Conservation (phyloP, 1,140 invertebrate genomes). For the Ctenoplectra terminalis region DNA sequence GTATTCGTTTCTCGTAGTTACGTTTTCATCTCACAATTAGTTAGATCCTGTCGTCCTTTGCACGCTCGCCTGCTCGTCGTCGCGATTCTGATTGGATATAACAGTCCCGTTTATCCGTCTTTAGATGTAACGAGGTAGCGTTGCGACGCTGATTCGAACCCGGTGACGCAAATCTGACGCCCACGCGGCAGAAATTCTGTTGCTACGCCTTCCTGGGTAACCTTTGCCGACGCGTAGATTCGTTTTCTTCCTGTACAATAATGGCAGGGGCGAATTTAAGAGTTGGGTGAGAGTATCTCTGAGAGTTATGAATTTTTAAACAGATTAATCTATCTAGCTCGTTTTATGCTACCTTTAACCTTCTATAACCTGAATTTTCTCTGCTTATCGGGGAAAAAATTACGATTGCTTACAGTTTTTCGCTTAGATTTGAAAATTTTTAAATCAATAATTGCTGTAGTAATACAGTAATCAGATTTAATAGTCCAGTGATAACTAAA, state of each 20-base stretch:
- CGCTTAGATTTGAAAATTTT: too few species aligned
- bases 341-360: too few species aligned
- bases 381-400: too few species aligned
- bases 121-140: conserved; percentile 22
- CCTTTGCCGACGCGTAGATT: neutral
- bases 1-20: neutral
- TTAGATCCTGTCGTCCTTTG: neutral
- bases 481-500: too few species aligned
- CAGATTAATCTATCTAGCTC: too few species aligned
- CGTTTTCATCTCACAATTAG: neutral
- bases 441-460: too few species aligned
- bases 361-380: too few species aligned
- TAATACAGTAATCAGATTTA: too few species aligned
- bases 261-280: too few species aligned
- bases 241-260: neutral
- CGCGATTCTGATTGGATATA: conserved; percentile 26
- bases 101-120: conserved; percentile 36
- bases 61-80: neutral
- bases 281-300: too few species aligned
- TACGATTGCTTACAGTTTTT: too few species aligned
- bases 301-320: too few species aligned
- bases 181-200: conserved; percentile 35
- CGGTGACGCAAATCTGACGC: conserved; percentile 44
- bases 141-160: conserved; percentile 25
- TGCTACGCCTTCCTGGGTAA: conserved; percentile 15